Evolutionary conservation across 2,797 vertebrate genomes (phyloP), one percentile per base, ranked within the genome.

Genomic region (Taenioides sp.): DNA sequence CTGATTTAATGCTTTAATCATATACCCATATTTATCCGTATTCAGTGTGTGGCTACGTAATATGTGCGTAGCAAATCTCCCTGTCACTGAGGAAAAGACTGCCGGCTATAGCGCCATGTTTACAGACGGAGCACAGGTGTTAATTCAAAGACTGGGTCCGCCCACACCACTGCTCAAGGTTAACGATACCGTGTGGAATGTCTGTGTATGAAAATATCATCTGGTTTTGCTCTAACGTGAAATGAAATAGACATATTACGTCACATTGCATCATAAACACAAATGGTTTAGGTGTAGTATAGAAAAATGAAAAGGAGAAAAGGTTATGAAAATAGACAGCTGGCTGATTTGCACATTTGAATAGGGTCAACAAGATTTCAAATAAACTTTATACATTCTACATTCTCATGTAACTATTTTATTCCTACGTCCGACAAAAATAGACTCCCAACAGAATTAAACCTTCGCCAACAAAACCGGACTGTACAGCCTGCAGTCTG

Each of bases 1-100:
- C 43, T 65, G 64, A 65, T 65, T 65, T 50, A 65, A 65, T 2
- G 43, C 64, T 65, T 50, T 65, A 65, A 65, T 65, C 50, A 54
- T 28, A 28, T 16, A 55, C 5, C 2, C 60, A 55, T 59, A 52
- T 50, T 52, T 52, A 50, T 66, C 18, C 52, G 65, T 20, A 66
- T 67, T 49, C 49, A 31, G 18, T 34, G 65, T 34, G 65, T 17
- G 17, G 47, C 47, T 52, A 7, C 25, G 10, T 28, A 52, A 4
- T 7, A 20, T 17, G 18, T 12, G 6, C 18, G 22, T 28, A 16
- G n/a, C 28, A 22, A 67, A 67, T 22, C 18, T n/a, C 7, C 17
- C 27, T 67, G 65, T 54, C 65, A n/a, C 49, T 54, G 49, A 17
- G 65, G 20, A 55, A 37, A 67, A 23, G 28, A 50, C 65, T 57